These are phyloP conservation scores for Pteruthius melanotis DNA, from an alignment of 2,113 vertebrate species.

Conservation along the genomic window DNA sequence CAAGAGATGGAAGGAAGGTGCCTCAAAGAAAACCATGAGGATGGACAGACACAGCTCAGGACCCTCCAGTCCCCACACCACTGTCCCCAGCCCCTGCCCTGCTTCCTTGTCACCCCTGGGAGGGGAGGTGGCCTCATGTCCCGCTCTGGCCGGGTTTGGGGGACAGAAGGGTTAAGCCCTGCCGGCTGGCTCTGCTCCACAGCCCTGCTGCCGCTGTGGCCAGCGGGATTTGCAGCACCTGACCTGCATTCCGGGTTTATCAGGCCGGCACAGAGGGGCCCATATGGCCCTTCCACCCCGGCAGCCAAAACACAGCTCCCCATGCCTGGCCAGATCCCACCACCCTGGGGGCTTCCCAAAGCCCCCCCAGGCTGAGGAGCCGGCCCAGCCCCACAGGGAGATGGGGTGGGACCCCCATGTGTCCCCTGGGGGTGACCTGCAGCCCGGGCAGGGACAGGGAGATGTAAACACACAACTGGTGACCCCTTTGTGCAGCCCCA, in stretches of 20 bases:
- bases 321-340: rapidly evolving
- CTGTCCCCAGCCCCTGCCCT: background rate
- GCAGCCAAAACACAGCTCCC: background rate
- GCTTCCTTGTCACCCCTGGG: rapidly evolving
- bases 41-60: background rate
- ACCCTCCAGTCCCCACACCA: background rate
- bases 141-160: background rate
- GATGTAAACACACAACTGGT: background rate
- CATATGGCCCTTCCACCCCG: conserved; percentile 19
- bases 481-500: background rate
- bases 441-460: background rate
- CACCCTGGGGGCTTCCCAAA: background rate
- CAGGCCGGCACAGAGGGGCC: background rate
- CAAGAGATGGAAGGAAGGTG: background rate
- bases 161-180: background rate
- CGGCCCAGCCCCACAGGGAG: rapidly evolving
- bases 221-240: background rate
- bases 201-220: background rate
- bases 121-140: background rate
- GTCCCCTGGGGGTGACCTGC: rapidly evolving
- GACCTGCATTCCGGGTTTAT: conserved; percentile 37
- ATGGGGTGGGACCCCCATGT: rapidly evolving
- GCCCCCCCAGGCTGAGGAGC: rapidly evolving
- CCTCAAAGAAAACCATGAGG: background rate
- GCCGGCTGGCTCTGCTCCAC: background rate